Base-by-base conservation (phyloP, 2,797 vertebrate genomes). In the Serranus cabrilla region DNA sequence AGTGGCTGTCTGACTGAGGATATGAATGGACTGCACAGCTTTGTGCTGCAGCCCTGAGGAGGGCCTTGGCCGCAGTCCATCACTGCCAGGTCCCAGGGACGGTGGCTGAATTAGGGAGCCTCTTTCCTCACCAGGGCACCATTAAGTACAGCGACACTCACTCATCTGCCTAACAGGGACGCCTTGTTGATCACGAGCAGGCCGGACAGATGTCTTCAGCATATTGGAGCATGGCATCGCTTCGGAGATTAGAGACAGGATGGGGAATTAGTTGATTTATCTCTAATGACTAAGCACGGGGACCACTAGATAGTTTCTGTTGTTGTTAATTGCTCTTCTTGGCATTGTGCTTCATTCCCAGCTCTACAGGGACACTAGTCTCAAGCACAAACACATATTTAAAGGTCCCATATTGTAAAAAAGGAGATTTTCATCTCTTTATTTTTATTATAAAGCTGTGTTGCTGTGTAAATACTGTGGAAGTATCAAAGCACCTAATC, bases 81-180 rank as follows among this genome's bases (percentile, higher is more conserved):
- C 84, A 92, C 76, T 74, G 81, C 75, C 85, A 69, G 57, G 55
- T 81, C 66, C 50, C 74, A 67, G 76, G 79, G 84, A 86, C 68
- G 76, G 75, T 21, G 69, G 78, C 77, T 83, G 81, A 80, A 74
- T 81, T 31, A 77, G 79, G 74, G 57, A 78, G 54, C 63, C 34
- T 69, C 59, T 37, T n/a, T 55, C 71, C 72, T 80, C 82, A 61
- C 60, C 63, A 51, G 85, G 74, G 34, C 70, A 52, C 64, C 71
- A 60, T 75, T 79, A 82, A 75, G 40, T 20, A 65, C 13, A 17
- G 64, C 47, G 67, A 71, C 65, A 62, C 68, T 83, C 43, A 52
- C 70, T 86, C 72, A 74, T 91, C 86, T 73, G 55, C 63, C 71
- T 56, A 80, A 80, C 74, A 71, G 76, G 56, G 57, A 56, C 2